Conservation (phyloP, 2,113 vertebrate species). For the Isichthys henryi region DNA sequence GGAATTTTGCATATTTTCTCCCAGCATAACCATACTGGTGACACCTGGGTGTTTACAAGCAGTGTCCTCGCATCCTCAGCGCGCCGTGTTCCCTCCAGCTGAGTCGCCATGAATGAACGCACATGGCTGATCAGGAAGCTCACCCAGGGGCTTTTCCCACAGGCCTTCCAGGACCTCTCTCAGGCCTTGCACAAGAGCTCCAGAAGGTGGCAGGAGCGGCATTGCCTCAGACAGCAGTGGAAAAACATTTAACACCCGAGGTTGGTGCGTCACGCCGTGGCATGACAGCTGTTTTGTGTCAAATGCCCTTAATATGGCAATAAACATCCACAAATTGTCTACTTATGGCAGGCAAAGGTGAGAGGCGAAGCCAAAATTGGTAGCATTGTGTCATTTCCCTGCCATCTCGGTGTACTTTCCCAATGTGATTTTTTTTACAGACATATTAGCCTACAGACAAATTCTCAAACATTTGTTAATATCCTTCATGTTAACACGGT, state of each 20-base stretch:
- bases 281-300: conserved; percentile 32
- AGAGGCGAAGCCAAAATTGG: conserved; percentile 35
- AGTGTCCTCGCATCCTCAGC: neutral
- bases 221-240: conserved; percentile 35
- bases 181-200: conserved; percentile 31
- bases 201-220: conserved; percentile 59
- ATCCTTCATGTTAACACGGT: neutral
- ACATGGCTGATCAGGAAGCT: conserved; percentile 60
- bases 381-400: conserved; percentile 56
- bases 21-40: conserved; percentile 9
- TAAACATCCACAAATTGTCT: conserved; percentile 41
- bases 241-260: conserved; percentile 29
- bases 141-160: conserved; percentile 49
- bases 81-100: neutral
- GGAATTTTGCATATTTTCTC: conserved; percentile 17
- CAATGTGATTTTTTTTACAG: neutral
- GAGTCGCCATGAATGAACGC: neutral
- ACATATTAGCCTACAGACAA: neutral
- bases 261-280: conserved; percentile 28
- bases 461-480: neutral
- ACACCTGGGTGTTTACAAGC: neutral
- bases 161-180: neutral
- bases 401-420: conserved; percentile 43
- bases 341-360: conserved; percentile 41
- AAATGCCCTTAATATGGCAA: conserved; percentile 32